These are phyloP conservation scores for Noctua janthe DNA, from an alignment of 2,888 invertebrate genomes.

Conservation along the genomic window DNA sequence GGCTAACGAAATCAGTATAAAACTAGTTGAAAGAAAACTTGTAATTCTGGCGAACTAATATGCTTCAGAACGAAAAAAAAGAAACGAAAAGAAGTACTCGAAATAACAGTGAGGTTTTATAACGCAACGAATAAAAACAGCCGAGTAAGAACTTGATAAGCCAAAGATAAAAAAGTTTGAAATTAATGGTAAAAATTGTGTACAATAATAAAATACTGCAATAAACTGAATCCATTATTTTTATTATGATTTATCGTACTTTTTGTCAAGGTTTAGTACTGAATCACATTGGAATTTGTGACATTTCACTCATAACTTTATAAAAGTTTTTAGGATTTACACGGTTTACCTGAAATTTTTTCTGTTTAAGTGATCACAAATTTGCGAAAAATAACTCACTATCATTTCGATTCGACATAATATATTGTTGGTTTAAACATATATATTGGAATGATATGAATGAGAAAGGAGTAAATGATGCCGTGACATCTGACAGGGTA, in stretches of 20 bases:
- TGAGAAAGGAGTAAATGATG: not conserved
- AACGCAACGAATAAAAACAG: constrained; percentile 16
- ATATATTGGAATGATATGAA: not conserved
- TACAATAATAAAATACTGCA: constrained; percentile 30
- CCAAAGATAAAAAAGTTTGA: constrained; percentile 37
- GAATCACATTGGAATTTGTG: constrained; percentile 18
- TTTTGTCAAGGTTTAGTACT: constrained; percentile 26
- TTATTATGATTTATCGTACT: constrained; percentile 32
- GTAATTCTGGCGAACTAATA: not conserved
- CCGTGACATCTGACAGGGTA: not conserved
- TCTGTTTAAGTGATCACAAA: not conserved
- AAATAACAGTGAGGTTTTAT: constrained; percentile 18
- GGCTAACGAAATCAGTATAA: not conserved
- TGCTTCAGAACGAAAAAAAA: constrained; percentile 1
- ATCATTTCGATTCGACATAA: not conserved
- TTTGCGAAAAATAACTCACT: not conserved
- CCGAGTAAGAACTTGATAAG: constrained; percentile 20
- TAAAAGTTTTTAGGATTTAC: not conserved
- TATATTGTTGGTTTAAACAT: not conserved
- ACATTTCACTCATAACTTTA: constrained; percentile 5
- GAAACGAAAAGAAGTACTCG: constrained; percentile 1
- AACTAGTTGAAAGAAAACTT: not conserved
- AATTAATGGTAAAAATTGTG: constrained; percentile 43
- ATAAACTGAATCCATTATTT: constrained; percentile 38
- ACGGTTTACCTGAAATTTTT: not conserved